These are phyloP conservation scores for Neoascia interrupta DNA, from an alignment of 2,888 invertebrate species.

Conservation along the genomic window DNA sequence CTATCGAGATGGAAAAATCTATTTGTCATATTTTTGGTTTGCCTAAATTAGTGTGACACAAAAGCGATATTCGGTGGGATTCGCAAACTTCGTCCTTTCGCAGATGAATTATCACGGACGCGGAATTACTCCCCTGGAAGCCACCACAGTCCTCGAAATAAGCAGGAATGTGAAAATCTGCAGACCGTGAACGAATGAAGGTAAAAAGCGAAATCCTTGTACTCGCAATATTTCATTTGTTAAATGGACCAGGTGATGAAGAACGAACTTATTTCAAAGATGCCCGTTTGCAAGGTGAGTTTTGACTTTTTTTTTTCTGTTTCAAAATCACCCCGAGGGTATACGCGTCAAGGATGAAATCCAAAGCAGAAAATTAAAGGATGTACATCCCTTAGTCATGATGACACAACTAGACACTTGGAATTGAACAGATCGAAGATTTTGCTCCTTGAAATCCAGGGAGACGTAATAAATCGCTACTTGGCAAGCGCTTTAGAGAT, in stretches of 20 bases:
- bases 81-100: too few species aligned
- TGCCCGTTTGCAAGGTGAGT: not conserved
- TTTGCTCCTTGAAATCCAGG: not conserved
- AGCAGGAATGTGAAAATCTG: not conserved
- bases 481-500: not conserved
- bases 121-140: too few species aligned
- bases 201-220: not conserved
- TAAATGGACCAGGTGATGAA: not conserved
- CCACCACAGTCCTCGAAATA: too few species aligned
- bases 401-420: not conserved
- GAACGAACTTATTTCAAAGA: not conserved
- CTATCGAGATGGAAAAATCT: too few species aligned
- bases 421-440: not conserved
- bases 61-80: too few species aligned
- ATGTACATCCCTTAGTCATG: not conserved
- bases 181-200: not conserved
- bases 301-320: not conserved
- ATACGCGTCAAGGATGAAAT: too few species aligned
- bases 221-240: not conserved
- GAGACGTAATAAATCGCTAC: not conserved
- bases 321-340: not conserved
- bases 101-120: too few species aligned
- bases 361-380: not conserved
- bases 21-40: too few species aligned
- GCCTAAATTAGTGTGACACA: too few species aligned